Conservation (phyloP, 2,888 invertebrate genomes). For the Aricia artaxerxes region DNA sequence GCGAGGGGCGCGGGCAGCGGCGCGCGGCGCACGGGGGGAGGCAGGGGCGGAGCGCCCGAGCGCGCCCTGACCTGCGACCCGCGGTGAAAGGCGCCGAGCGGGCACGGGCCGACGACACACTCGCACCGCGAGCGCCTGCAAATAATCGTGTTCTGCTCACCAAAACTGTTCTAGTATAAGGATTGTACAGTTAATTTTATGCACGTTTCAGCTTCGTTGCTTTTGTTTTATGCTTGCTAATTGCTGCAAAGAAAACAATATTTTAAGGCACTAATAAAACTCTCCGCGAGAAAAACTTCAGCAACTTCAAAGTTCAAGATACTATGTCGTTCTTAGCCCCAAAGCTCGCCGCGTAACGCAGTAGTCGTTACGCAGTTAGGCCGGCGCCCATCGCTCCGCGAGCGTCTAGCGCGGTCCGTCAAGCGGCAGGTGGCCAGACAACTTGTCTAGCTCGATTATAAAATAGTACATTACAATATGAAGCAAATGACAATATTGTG, state of each 20-base stretch:
- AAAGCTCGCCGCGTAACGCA: constrained; percentile 14
- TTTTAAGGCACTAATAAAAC: not conserved
- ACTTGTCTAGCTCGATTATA: constrained; percentile 7
- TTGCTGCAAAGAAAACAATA: too few relatives aligned
- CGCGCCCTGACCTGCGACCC: constrained; percentile 80
- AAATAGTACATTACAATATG: constrained; percentile 11
- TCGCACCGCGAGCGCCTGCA: constrained; percentile 58
- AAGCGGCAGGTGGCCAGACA: constrained; percentile 19
- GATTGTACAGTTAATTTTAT: constrained; percentile 1
- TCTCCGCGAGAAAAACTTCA: not conserved
- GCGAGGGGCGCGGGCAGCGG: constrained; percentile 40
- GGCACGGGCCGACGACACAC: constrained; percentile 62
- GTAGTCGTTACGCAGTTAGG: constrained; percentile 1
- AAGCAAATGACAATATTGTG: constrained; percentile 23
- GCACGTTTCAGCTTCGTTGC: not conserved
- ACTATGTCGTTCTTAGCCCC: not conserved
- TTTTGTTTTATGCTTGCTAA: not conserved
- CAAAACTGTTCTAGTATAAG: constrained; percentile 40
- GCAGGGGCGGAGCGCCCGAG: constrained; percentile 77
- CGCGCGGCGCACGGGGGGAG: constrained; percentile 47
- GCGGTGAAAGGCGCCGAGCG: constrained; percentile 78
- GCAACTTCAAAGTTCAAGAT: not conserved
- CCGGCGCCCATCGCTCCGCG: constrained; percentile 14
- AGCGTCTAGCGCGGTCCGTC: not conserved
- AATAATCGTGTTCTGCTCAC: constrained; percentile 58